Conservation (phyloP, 2,888 invertebrate genomes). For the Pelosia muscerda region DNA sequence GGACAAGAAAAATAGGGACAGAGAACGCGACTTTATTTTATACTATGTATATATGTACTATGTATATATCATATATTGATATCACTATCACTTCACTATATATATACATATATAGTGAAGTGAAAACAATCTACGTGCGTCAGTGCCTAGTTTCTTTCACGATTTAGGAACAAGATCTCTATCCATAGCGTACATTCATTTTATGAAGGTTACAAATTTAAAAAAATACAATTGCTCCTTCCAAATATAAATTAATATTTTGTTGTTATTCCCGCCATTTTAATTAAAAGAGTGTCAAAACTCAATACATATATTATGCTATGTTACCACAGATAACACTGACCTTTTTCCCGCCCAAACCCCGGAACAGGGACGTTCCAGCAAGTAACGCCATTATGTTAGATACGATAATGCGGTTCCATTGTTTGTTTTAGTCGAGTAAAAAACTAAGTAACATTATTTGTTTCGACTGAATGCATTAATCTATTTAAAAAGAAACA, state of each 20-base stretch:
- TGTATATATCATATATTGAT: no score
- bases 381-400: conserved; percentile 18
- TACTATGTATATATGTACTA: no score
- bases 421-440: not conserved
- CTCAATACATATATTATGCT: conserved; percentile 6
- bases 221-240: not conserved
- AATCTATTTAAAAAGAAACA: not conserved
- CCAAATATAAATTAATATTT: not conserved
- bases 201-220: no score
- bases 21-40: no score
- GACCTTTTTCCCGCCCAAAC: conserved; percentile 12
- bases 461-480: not conserved
- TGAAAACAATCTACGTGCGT: no score
- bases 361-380: conserved; percentile 13
- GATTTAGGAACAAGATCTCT: no score
- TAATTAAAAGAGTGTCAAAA: conserved; percentile 30
- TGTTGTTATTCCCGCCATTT: conserved; percentile 9
- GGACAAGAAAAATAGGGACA: no score
- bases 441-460: not conserved
- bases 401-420: conserved; percentile 8
- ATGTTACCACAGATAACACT: conserved; percentile 33
- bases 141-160: no score
- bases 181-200: no score
- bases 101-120: no score
- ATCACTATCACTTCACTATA: no score